Evolutionary conservation across 2,888 invertebrate genomes (phyloP).

Genomic region (Cheilosia grossa): DNA sequence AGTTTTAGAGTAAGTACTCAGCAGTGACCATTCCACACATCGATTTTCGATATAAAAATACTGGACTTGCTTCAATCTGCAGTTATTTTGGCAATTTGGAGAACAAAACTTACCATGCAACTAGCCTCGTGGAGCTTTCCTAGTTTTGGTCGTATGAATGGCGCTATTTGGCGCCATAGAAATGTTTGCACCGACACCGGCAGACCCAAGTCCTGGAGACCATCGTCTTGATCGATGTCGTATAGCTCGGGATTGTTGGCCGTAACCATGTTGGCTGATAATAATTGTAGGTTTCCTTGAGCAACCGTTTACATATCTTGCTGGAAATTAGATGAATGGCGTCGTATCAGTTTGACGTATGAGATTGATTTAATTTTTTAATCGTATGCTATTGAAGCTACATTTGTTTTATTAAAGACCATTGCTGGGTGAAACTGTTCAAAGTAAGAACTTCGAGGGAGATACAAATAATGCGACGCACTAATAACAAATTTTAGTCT

Average conservation of each 20-base stretch:
- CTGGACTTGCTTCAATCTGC: slow-evolving; percentile 25
- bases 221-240: slow-evolving; percentile 85
- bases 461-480: too few relatives aligned
- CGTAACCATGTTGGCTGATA: slow-evolving; percentile 76
- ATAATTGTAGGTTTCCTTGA: neutral
- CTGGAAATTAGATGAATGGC: slow-evolving; percentile 25
- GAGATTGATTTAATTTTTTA: neutral
- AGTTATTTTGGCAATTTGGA: neutral
- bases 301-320: slow-evolving; percentile 36
- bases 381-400: neutral
- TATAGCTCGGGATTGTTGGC: slow-evolving; percentile 80
- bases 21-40: slow-evolving; percentile 64
- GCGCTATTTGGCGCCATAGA: slow-evolving; percentile 98
- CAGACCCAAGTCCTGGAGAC: slow-evolving; percentile 89
- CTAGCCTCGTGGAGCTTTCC: slow-evolving; percentile 98
- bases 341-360: neutral
- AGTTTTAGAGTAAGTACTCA: slow-evolving; percentile 52
- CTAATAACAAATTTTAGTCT: too few relatives aligned
- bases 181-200: slow-evolving; percentile 98
- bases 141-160: slow-evolving; percentile 97
- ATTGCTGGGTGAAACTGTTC: too few relatives aligned
- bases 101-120: slow-evolving; percentile 91
- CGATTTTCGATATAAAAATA: slow-evolving; percentile 33
- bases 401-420: too few relatives aligned
- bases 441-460: too few relatives aligned